Percentiles rank a stretch among this genome's conserved stretches.
Conservation (phyloP, 2,113 vertebrate genomes). For the Smithornis capensis region DNA sequence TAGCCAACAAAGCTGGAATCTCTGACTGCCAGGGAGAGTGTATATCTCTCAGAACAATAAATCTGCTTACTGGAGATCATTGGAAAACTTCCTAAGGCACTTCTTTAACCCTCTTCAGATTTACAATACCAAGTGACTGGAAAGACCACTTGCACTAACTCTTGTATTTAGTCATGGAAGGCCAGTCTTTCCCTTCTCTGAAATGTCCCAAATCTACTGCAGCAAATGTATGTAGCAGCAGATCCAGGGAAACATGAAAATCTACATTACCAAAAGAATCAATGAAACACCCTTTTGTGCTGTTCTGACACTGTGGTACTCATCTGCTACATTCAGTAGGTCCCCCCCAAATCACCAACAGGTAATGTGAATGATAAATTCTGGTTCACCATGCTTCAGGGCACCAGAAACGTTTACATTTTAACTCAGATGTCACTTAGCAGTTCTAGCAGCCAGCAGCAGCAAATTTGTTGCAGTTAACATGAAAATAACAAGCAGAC, state of each 20-base stretch:
- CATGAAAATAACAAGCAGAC: background rate
- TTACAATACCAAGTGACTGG: background rate
- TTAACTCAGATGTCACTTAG: background rate
- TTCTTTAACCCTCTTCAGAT: background rate
- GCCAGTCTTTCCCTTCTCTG: background rate
- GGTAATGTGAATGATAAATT: background rate
- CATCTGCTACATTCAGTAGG: background rate
- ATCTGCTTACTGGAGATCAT: background rate
- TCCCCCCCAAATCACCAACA: background rate
- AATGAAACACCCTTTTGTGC: rapidly evolving
- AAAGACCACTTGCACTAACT: background rate
- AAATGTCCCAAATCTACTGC: background rate
- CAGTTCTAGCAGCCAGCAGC: background rate
- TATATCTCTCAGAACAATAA: background rate
- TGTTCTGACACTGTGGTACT: background rate
- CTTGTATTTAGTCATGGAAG: background rate
- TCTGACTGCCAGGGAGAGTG: background rate
- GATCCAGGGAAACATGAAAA: background rate
- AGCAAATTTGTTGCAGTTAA: background rate
- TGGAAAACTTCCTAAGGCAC: background rate
- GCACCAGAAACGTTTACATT: background rate
- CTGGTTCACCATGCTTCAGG: background rate
- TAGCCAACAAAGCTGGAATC: background rate
- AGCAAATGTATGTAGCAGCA: background rate
- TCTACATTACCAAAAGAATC: background rate